phyloP scores from a whole-genome alignment of 2,113 vertebrate genomes.

The Podarcis cretensis region DNA sequence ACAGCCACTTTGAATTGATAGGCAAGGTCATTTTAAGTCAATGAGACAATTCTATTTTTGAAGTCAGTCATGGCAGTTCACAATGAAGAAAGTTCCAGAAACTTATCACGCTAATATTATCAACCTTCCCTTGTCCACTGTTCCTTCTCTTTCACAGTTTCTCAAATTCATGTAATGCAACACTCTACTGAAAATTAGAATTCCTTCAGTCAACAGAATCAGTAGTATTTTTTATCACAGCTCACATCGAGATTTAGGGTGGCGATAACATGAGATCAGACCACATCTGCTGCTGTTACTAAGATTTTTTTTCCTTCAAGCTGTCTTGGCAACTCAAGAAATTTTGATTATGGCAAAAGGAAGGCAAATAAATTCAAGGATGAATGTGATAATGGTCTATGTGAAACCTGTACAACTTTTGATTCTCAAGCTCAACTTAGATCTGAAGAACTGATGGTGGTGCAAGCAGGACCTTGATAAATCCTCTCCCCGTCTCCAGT shows the following conservation, averaged over 20 bases:
- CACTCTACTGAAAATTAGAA: slow-evolving; percentile 8
- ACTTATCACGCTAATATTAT: neutral
- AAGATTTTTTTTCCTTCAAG: too few relatives aligned
- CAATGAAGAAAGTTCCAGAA: neutral
- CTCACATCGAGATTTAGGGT: slow-evolving; percentile 1
- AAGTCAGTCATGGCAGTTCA: neutral
- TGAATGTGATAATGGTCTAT: neutral
- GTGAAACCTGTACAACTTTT: neutral
- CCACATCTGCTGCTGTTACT: neutral
- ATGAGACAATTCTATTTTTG: neutral
- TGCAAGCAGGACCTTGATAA: neutral
- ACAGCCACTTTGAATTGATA: slow-evolving; percentile 10
- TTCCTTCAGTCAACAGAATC: slow-evolving; percentile 5
- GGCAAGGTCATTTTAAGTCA: neutral
- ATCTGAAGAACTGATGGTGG: too few relatives aligned
- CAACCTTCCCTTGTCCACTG: neutral
- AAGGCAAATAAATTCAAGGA: neutral
- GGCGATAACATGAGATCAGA: neutral
- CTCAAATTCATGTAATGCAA: slow-evolving; percentile 8
- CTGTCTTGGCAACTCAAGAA: neutral
- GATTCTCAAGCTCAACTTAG: neutral
- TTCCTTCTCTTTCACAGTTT: slow-evolving; percentile 1
- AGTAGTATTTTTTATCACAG: slow-evolving; percentile 16
- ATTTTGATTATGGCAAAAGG: slow-evolving; percentile 21
- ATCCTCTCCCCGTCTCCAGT: neutral